Conservation (phyloP, 2,113 vertebrate genomes). For the Calidris pugnax region DNA sequence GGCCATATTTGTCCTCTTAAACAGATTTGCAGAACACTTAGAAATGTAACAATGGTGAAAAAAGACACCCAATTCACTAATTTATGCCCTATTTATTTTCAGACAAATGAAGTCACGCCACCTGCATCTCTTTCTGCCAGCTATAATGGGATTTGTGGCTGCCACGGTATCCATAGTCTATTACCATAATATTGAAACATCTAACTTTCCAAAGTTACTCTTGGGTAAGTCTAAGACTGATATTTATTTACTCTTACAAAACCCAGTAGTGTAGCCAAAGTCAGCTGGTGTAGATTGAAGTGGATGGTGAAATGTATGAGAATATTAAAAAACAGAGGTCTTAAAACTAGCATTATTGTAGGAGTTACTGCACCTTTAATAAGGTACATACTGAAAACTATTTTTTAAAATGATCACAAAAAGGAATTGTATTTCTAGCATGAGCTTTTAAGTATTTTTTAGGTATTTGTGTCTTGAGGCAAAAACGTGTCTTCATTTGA, state of each 20-base stretch:
- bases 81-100: background rate
- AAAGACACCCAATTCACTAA: background rate
- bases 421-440: background rate
- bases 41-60: background rate
- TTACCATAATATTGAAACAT: slow-evolving; percentile 98
- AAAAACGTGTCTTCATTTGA: background rate
- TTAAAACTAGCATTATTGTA: background rate
- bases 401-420: background rate
- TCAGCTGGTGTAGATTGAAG: background rate
- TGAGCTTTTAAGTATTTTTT: background rate
- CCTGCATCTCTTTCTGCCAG: slow-evolving; percentile 93
- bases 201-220: slow-evolving; percentile 96
- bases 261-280: background rate
- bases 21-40: background rate
- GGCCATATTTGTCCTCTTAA: background rate
- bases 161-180: slow-evolving; percentile 96
- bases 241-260: background rate
- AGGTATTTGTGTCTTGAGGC: background rate
- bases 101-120: slow-evolving; percentile 83
- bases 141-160: slow-evolving; percentile 95
- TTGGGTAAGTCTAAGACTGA: slow-evolving; percentile 81
- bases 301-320: background rate
- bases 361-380: background rate
- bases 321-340: background rate
- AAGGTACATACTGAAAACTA: background rate